phyloP scores from a whole-genome alignment of 1,140 invertebrate genomes.

The Drosophila pruinosa region DNA sequence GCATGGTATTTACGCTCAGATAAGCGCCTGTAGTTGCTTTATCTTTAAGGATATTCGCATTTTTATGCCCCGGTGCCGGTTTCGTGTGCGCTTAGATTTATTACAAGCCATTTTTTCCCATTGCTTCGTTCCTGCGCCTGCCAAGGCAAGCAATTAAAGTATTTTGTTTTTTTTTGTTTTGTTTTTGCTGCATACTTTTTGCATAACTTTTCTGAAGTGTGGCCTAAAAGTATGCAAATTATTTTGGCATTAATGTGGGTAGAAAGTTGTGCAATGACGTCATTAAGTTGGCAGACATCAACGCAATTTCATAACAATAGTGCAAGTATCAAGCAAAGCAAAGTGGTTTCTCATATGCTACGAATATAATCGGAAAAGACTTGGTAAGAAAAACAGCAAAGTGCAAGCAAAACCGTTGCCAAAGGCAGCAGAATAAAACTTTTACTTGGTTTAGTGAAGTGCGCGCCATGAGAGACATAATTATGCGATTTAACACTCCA shows the following conservation, averaged over 20 bases:
- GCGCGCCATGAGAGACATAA: constrained; percentile 76
- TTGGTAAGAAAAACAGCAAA: constrained; percentile 1
- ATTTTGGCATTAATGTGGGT: constrained; percentile 64
- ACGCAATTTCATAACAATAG: constrained; percentile 24
- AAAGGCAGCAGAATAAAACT: constrained; percentile 51
- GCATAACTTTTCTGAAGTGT: constrained; percentile 9
- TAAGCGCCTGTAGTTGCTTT: constrained; percentile 74
- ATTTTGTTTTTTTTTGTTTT: not conserved
- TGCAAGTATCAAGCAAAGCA: constrained; percentile 37
- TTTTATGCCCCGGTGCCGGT: constrained; percentile 27
- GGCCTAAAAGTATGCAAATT: constrained; percentile 66
- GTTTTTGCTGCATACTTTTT: constrained; percentile 30
- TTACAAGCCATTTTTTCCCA: constrained; percentile 50
- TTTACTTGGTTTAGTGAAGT: constrained; percentile 73
- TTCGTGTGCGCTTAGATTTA: constrained; percentile 43
- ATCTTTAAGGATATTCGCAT: constrained; percentile 69
- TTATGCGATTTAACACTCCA: constrained; percentile 81
- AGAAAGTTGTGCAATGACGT: constrained; percentile 61
- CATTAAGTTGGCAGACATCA: constrained; percentile 51
- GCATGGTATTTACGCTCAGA: constrained; percentile 70
- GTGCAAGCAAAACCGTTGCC: constrained; percentile 37
- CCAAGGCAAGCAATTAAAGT: constrained; percentile 58
- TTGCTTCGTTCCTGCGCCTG: not conserved
- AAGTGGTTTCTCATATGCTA: constrained; percentile 46
- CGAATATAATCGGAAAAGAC: not conserved